Evolutionary conservation across 2,797 vertebrate species (phyloP), one percentile per base, ranked within the genome.

Genomic region (Lacerta viridis): DNA sequence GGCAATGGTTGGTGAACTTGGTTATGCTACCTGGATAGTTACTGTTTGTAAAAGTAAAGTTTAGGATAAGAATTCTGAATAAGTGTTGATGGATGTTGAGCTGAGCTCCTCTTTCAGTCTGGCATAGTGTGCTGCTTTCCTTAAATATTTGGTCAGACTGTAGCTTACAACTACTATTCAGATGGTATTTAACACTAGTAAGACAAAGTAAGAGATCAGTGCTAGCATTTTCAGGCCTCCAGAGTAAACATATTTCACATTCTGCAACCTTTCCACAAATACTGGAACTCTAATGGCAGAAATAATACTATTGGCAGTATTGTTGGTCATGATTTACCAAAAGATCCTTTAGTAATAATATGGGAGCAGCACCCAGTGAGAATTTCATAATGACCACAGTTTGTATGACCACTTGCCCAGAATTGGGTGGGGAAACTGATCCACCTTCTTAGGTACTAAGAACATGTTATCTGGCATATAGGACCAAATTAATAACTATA

Each of bases 101-200:
- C 77, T 87, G 27, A 18, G 78, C 50, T 87, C 2, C 66, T 75
- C 3, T 33, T 64, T 83, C 68, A 75, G 10, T 41, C 36, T 18
- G 3, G 39, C 84, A 80, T 84, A 39, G 27, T 43, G 79, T 79
- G 29, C 9, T 69, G 17, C 80, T 1, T 0, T 71, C 80, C 41
- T 66, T 83, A 71, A 0, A 27, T 78, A 76, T 29, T 55, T 29
- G 15, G 0, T 85, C 61, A 86, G 79, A 84, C 88, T 90, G 86
- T 29, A 93, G 75, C 71, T 92, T 66, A 89, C 77, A 23, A 74
- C 15, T 39, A 20, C 36, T 36, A 18, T 74, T 39, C 5, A 27
- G 36, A 36, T 74, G 36, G 17, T 7, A 61, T 61, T 61, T 20
- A 18, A 61, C 59, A 61, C 59, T 23, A 61, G 59, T 61, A 20